Evolutionary conservation across 2,888 invertebrate species (phyloP), one percentile per base, ranked within the genome.

Genomic region (Tetragnatha montana): DNA sequence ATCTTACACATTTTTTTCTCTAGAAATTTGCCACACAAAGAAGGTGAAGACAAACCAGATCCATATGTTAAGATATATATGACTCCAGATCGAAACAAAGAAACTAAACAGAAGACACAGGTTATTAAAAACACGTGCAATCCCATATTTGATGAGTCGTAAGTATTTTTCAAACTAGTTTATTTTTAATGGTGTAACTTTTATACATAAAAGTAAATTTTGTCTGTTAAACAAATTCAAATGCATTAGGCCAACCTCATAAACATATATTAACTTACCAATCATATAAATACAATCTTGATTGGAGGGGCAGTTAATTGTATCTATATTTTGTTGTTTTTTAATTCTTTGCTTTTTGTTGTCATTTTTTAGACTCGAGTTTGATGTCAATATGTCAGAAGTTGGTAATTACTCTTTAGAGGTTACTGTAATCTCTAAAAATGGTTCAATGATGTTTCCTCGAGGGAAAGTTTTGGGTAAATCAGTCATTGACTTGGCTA

Each of bases 61-160:
- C 97, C 97, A 0, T 98, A 98, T 93, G 97, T 98, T 0, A 98
- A 98, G 93, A 93, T 98, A 50, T 97, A 98, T 93, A 94, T 98
- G 91, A 94, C 97, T 90, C 98, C 98, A 0, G 97, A 97, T 86
- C 95, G 97, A 86, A 95, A 96, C 78, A 91, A 91, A 49, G 91
- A 92, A 78, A 92, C 91, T 86, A 93, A 93, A 91, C 92, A 92
- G 82, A 93, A 93, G 91, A 93, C 94, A 6, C 92, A 93, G 87
- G 92, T 93, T n/a, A 94, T 96, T 91, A 98, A 97, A 93, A 97
- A 98, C 93, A 97, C 96, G 93, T 97, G 97, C 93, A 97, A 97
- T 95, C 98, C 98, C 0, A 95, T 96, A 49, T 98, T 96, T 93
- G 98, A 98, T 93, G 97, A 98, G 93, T 96, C 91, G 91, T 91